Base-by-base conservation (phyloP, 2,113 vertebrate genomes). In the Micromys minutus region DNA sequence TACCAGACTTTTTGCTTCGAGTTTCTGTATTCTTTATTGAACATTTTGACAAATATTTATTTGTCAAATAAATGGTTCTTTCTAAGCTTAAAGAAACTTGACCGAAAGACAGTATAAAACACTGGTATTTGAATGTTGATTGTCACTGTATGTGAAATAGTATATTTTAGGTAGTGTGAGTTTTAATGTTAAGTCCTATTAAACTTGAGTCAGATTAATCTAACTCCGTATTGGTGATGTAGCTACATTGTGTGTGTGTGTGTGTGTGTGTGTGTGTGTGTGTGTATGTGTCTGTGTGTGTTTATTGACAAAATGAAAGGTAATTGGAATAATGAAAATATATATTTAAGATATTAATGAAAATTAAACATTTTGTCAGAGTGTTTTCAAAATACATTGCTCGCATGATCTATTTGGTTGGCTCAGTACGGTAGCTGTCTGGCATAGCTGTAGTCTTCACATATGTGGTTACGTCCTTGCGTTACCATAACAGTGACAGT, bases 141-240 rank as follows among this genome's bases (percentile, higher is more conserved):
- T 52, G 50, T 67, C 31, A 69, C 67, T 69, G 67, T 69, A 69
- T 36, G 34, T 69, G 34, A 69, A 69, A 69, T 36, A 99, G 99
- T 99, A 99, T 99, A 99, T 99, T 99, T 99, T 99, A 99, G 99
- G 99, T 99, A 99, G 99, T 99, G 99, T 99, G 99, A 99, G 99
- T 99, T 99, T 99, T 99, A 99, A 99, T 99, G 99, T 99, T 99
- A 99, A 99, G 99, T 99, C 99, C 98, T 99, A 99, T 99, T 99
- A 99, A 99, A 99, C 99, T 98, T 98, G 98, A 99, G 99, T 99
- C 99, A 98, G 99, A 99, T 98, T 99, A 99, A 99, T 99, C 99
- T 99, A 99, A 99, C 99, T 99, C 99, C 99, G 99, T 99, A 98
- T 99, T 98, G 99, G 99, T 99, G 98, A 98, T 98, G 96, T 97